Evolutionary conservation across 37 sponge, comb jelly and placozoan genomes (phyloP).

Genomic region (Amphimedon queenslandica): DNA sequence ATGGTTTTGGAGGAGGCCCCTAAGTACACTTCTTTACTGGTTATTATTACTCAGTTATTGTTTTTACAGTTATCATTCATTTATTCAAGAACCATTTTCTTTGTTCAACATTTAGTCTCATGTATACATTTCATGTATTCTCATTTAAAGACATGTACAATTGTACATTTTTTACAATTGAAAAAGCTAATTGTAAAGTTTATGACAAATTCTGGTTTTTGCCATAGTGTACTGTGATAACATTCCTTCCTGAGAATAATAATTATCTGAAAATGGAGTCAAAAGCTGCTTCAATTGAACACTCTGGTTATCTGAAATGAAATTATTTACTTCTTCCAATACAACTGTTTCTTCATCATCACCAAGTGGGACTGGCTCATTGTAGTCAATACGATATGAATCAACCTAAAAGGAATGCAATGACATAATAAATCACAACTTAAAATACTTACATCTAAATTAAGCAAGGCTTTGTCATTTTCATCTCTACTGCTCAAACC

Average conservation of each 20-base stretch:
- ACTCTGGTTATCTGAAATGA: conserved; percentile 7
- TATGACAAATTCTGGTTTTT: conserved; percentile 2
- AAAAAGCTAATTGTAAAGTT: too few species aligned
- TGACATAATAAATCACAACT: neutral
- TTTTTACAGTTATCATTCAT: too few species aligned
- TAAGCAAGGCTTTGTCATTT: neutral
- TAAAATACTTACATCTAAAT: neutral
- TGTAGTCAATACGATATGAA: neutral
- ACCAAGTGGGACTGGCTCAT: conserved; percentile 11
- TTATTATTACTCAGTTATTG: too few species aligned
- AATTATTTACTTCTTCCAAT: neutral
- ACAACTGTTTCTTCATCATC: conserved; percentile 21
- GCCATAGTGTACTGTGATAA: neutral
- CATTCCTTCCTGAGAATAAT: conserved; percentile 6
- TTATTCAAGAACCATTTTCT: too few species aligned
- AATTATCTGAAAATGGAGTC: neutral
- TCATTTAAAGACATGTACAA: too few species aligned
- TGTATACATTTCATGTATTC: too few species aligned
- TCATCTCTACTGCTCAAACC: conserved; percentile 1
- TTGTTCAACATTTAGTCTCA: too few species aligned
- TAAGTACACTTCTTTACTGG: too few species aligned
- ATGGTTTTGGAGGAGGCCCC: conserved; percentile 18
- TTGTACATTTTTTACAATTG: neutral
- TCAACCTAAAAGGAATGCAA: neutral
- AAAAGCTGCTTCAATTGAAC: neutral